Percentiles rank a stretch among this genome's conserved stretches.
These are phyloP conservation scores for Eulemur mongoz DNA, from an alignment of 2,797 vertebrate species.

Conservation along the genomic window DNA sequence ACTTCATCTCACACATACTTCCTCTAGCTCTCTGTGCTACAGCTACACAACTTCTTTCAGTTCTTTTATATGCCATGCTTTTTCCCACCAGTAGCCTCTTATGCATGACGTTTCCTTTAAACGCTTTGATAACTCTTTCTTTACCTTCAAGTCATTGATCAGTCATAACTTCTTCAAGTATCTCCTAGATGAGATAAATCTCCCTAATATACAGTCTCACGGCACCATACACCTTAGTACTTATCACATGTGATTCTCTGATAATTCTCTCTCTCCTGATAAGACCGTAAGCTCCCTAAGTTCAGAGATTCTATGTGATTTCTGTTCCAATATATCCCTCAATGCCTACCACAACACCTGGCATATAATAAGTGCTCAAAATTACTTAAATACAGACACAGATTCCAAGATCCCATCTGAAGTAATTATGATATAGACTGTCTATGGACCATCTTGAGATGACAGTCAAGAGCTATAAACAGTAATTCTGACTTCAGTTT, in stretches of 20 bases:
- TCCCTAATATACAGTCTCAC: background rate
- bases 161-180: background rate
- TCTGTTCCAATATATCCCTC: background rate
- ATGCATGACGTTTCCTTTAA: background rate
- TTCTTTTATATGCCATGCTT: background rate
- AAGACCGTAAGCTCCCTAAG: background rate
- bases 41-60: background rate
- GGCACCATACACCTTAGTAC: background rate
- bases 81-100: background rate
- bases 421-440: background rate
- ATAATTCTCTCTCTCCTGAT: background rate
- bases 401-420: background rate
- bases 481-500: background rate
- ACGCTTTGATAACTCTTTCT: background rate
- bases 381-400: background rate
- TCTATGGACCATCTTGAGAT: background rate
- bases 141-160: background rate
- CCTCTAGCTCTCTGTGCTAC: background rate
- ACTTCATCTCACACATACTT: background rate
- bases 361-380: background rate
- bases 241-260: background rate
- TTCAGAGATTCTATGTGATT: background rate
- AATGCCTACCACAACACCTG: background rate
- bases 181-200: background rate
- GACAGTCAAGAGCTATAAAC: background rate